Evolutionary conservation across 2,888 invertebrate genomes (phyloP), one percentile per base, ranked within the genome.

Genomic region (Camponotus fellah): DNA sequence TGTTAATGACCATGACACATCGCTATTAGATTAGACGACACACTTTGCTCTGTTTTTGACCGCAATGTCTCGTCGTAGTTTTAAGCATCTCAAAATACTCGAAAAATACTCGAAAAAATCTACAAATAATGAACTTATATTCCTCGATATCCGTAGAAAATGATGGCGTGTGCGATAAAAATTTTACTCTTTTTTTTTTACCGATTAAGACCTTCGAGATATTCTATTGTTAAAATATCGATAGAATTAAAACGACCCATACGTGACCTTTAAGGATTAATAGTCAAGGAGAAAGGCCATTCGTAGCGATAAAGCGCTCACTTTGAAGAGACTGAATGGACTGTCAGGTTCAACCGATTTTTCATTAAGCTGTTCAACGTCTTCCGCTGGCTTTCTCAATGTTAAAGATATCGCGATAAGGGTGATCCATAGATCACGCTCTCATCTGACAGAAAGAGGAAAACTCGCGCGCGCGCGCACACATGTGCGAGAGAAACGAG

Each of bases 331-430:
- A 71, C 21, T 40, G 21, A 6, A 26, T 58, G 14, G n/a, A n/a
- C 8, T n/a, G n/a, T 26, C 72, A 72, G 40, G 17, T 14, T 58
- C 56, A 72, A 53, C 37, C 56, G 56, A 72, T 72, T 72, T 58
- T 53, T 17, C 58, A n/a, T n/a, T 53, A 53, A 53, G 17, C 10
- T 21, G 12, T 58, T n/a, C 12, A 53, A 53, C 17, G 17, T 53
- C 49, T n/a, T 8, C 49, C 49, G 49, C 1, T 49, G 17, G 6
- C 17, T 49, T 49, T 49, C 17, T 17, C 17, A 17, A 49, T 49
- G 49, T 49, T 53, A 53, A 53, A 53, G 49, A 53, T n/a, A 21
- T 12, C 58, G n/a, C 43, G 43, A 46, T 3, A 6, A 5, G 37
- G n/a, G 14, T 56, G 9, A 17, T 26, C 56, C 12, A 17, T 40